Evolutionary conservation across 2,888 invertebrate genomes (phyloP), one percentile per base, ranked within the genome.

Genomic region (Pimpla rufipes): DNA sequence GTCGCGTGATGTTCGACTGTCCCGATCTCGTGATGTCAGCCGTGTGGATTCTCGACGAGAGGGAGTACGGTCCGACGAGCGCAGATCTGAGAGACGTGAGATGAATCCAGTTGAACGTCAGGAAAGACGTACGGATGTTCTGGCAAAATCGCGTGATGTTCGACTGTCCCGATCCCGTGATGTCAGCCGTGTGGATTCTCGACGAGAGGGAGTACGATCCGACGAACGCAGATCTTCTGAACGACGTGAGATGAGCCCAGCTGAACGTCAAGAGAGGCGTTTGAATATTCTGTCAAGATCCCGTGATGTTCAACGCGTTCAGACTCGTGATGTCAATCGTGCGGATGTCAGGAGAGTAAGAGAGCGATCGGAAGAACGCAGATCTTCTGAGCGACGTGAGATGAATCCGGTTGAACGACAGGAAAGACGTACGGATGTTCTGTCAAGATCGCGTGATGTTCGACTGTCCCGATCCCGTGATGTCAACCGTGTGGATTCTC

Each of bases 281-380:
- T 35, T 29, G 11, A 23, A 78, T 18, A 29, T 42, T 18, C 52
- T 45, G 1, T n/a, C 37, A 16, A 62, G 23, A n/a, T 16, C 62
- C 4, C 16, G 8, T 5, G 52, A 50, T 40, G 67, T 18, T 42
- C 59, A 45, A 21, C 21, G n/a, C 3, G n/a, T 37, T 57, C 13
- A 21, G 59, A 35, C 68, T 21, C 77, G 59, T 10, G 37, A 37
- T 45, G 21, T 10, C n/a, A 71, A 67, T n/a, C 83, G 67, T 18
- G 21, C 16, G 45, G 64, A 35, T 40, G 29, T n/a, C 13, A 47
- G 55, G 18, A 71, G 79, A 35, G 40, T 8, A 18, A 42, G 40
- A 11, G 52, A 16, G n/a, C 82, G 79, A 77, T 78, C 50, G 29
- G 68, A 40, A 29, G 74, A 81, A 62, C 80, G 64, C 47, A 52